phyloP scores from a whole-genome alignment of 1,140 invertebrate species.

The Brachionus angularis region DNA sequence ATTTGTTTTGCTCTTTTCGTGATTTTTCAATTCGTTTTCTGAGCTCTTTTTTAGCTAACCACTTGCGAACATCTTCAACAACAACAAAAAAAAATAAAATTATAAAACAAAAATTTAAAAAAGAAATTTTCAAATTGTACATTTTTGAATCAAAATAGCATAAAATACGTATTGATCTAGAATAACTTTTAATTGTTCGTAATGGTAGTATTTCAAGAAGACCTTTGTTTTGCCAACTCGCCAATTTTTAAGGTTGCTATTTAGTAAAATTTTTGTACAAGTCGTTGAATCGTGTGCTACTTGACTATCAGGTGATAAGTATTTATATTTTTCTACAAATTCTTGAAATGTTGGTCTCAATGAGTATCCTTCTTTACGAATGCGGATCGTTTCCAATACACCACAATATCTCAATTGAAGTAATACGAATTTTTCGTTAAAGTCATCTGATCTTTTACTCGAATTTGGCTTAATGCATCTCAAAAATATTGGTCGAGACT shows the following conservation, averaged over 20 bases:
- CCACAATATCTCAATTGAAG: slow-evolving; percentile 89
- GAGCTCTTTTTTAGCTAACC: slow-evolving; percentile 28
- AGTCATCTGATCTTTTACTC: slow-evolving; percentile 66
- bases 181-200: slow-evolving; percentile 25
- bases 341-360: slow-evolving; percentile 65
- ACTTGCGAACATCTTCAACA: slow-evolving; percentile 22
- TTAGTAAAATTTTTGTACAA: slow-evolving; percentile 30
- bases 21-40: neutral
- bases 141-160: slow-evolving; percentile 41
- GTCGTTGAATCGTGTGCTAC: neutral
- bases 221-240: slow-evolving; percentile 41
- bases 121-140: neutral
- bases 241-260: slow-evolving; percentile 8
- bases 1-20: slow-evolving; percentile 1
- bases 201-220: slow-evolving; percentile 43
- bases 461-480: slow-evolving; percentile 76
- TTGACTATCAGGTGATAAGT: slow-evolving; percentile 8
- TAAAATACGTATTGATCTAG: slow-evolving; percentile 8
- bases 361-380: slow-evolving; percentile 86
- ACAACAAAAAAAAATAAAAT: neutral
- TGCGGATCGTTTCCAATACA: slow-evolving; percentile 99
- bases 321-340: slow-evolving; percentile 60
- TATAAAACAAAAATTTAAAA: neutral
- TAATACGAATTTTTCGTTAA: slow-evolving; percentile 69
- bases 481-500: slow-evolving; percentile 69